Evolutionary conservation across 2,888 invertebrate species (phyloP), one percentile per base, ranked within the genome.

Genomic region (Poecilobothrus nobilitatus): DNA sequence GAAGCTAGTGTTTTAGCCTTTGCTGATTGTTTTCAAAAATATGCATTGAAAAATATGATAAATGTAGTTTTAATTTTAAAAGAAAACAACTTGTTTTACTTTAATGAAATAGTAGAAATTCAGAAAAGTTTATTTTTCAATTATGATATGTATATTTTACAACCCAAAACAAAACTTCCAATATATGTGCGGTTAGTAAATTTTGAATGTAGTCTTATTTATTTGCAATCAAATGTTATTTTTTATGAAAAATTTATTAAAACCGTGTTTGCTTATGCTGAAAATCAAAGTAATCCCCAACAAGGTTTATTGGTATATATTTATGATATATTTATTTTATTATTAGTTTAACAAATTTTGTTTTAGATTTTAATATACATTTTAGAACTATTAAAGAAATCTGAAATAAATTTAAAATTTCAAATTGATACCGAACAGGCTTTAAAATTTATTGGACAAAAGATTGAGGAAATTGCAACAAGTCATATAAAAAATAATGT

Each of bases 331-430:
- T 18, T 53, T 53, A 18, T 2, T 3, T 53, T 53, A 9, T 12
- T 44, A 15, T 3, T 44, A 44, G 3, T 44, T n/a, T n/a, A n/a
- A n/a, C n/a, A 12, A 41, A 41, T 41, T 41, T 41, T 12, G 1
- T 53, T 53, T 15, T 53, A 53, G 53, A 18, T 53, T n/a, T 18
- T 53, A 18, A 53, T 76, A 0, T 76, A 76, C 63, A 71, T 74
- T 0, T 15, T 81, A 63, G 75, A 78, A 65, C 73, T 79, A 69
- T 70, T 81, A 34, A 74, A 75, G 12, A 78, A 78, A 41, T 77
- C 81, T 68, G 76, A 78, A 66, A 75, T 81, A 0, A 70, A 70
- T 4, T 34, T 80, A 62, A 75, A 75, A 66, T 73, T 76, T 9
- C 22, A 74, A 27, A 63, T 74, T 0, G 6, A n/a, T 0, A 33